A percentile compares a stretch with the other conserved stretches of the same genome.
Conservation (phyloP, 2,797 vertebrate genomes). For the Micromesistius poutassou region DNA sequence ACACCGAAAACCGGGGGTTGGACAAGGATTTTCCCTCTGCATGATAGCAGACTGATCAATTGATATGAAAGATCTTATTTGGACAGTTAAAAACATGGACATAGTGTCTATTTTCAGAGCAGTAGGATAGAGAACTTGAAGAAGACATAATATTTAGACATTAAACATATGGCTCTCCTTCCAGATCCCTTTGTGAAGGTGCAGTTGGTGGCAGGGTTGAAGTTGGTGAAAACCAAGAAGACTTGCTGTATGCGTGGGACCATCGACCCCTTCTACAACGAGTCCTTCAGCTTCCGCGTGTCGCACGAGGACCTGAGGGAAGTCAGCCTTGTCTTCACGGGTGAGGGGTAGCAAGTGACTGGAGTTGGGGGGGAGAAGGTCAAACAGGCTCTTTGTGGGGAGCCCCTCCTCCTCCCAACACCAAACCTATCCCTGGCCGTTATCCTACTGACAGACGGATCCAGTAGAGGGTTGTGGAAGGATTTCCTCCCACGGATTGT, state of each 20-base stretch:
- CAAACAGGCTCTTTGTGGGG: background rate
- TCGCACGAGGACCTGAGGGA: slow-evolving; percentile 82
- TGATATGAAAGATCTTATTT: background rate
- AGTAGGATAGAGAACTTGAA: background rate
- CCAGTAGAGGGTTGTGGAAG: background rate
- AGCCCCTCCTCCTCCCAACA: background rate
- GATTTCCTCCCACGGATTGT: background rate
- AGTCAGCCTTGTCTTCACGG: slow-evolving; percentile 86
- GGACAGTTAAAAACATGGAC: background rate
- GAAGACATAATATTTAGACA: background rate
- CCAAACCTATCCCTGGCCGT: background rate
- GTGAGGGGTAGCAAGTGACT: slow-evolving; percentile 51
- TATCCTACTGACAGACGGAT: background rate
- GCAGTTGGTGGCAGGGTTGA: slow-evolving; percentile 85
- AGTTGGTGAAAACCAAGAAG: slow-evolving; percentile 86
- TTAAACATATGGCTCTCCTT: background rate
- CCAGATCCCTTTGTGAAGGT: slow-evolving; percentile 90
- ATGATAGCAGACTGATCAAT: background rate
- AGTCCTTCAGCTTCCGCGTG: slow-evolving; percentile 89
- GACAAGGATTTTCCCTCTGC: background rate
- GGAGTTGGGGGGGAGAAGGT: background rate
- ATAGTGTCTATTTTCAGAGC: background rate
- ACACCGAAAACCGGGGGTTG: no score
- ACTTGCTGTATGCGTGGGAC: slow-evolving; percentile 85
- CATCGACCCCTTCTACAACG: slow-evolving; percentile 86